These are phyloP conservation scores for Oscheius onirici DNA, from an alignment of 2,888 invertebrate species.

Conservation along the genomic window DNA sequence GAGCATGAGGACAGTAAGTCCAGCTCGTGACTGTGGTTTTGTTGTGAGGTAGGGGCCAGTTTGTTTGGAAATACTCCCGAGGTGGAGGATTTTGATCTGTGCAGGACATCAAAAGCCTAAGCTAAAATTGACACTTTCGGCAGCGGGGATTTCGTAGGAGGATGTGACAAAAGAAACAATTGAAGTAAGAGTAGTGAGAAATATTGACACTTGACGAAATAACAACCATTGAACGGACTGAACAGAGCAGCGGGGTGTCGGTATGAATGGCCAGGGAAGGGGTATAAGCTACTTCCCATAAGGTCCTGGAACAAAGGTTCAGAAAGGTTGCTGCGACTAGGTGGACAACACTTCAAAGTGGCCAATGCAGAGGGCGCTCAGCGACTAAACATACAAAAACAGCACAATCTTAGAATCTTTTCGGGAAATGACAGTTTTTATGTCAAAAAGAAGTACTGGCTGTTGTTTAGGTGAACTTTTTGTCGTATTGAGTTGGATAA, in stretches of 20 bases:
- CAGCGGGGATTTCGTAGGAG: too few species aligned
- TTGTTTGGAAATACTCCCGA: too few species aligned
- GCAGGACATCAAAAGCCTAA: too few species aligned
- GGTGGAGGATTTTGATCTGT: too few species aligned
- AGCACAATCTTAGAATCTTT: constrained; percentile 18
- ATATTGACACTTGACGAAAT: constrained; percentile 16
- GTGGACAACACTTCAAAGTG: constrained; percentile 22
- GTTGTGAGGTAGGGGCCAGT: too few species aligned
- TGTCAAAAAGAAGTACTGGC: too few species aligned
- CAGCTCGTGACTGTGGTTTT: too few species aligned
- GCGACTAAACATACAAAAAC: constrained; percentile 28
- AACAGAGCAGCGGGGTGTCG: constrained; percentile 12
- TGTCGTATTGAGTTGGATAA: too few species aligned
- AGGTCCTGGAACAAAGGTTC: neutral
- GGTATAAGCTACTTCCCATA: neutral
- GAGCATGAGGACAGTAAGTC: too few species aligned
- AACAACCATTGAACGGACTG: neutral
- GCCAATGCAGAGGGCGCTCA: constrained; percentile 25
- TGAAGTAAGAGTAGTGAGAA: constrained; percentile 8
- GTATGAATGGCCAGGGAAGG: constrained; percentile 3
- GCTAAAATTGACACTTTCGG: too few species aligned
- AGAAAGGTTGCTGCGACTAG: constrained; percentile 9
- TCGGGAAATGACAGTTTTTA: neutral
- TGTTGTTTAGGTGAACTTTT: too few species aligned
- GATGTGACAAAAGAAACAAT: too few species aligned